These are phyloP conservation scores for Pogoniulus pusillus DNA, from an alignment of 2,797 vertebrate genomes.

Conservation along the genomic window DNA sequence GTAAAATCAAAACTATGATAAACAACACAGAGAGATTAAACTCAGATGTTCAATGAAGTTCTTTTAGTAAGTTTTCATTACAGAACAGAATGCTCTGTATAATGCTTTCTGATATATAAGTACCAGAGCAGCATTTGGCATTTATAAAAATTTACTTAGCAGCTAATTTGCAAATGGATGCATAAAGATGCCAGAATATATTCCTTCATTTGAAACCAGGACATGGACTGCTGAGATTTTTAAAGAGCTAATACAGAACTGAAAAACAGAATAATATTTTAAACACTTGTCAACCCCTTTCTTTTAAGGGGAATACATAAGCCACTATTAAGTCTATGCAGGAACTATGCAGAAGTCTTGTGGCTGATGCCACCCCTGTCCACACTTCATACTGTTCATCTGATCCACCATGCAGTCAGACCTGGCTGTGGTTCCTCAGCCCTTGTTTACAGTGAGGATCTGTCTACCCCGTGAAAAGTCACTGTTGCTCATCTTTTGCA, in stretches of 20 bases:
- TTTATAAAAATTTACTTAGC: slow-evolving; percentile 7
- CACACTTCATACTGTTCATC: not conserved
- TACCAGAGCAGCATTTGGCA: not conserved
- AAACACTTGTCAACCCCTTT: not conserved
- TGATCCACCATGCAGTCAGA: not conserved
- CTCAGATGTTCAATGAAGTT: slow-evolving; percentile 17
- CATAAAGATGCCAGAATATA: not conserved
- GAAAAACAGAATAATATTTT: not conserved
- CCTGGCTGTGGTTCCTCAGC: not conserved
- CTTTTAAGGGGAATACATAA: not conserved
- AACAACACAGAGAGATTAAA: slow-evolving; percentile 38
- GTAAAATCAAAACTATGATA: slow-evolving; percentile 25
- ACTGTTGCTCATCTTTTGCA: not conserved
- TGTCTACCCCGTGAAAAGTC: not conserved
- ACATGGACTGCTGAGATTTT: not conserved
- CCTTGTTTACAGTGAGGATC: not conserved
- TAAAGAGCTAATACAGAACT: not conserved
- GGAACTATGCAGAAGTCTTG: not conserved
- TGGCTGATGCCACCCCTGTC: not conserved
- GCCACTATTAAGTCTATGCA: not conserved
- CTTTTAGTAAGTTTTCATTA: slow-evolving; percentile 23
- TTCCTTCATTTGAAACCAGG: not conserved
- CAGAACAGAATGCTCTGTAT: not conserved
- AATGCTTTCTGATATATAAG: slow-evolving; percentile 23
- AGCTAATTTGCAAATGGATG: slow-evolving; percentile 10